phyloP scores from a whole-genome alignment of 2,113 vertebrate genomes.

The Corythoichthys intestinalis region DNA sequence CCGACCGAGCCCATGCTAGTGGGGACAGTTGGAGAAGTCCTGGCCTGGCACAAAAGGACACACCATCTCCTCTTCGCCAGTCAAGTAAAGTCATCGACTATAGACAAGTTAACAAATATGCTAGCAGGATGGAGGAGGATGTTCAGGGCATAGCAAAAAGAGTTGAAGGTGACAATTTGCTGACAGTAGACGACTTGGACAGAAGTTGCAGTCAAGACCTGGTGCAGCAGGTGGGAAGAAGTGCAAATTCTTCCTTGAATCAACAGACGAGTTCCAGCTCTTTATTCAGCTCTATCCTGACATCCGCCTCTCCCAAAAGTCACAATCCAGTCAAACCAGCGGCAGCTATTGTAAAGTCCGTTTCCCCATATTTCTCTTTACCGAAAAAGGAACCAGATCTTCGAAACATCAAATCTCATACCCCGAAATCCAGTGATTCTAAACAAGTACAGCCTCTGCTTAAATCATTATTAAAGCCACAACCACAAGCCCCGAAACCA shows the following conservation, averaged over 20 bases:
- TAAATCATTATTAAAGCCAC: neutral
- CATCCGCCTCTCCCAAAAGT: neutral
- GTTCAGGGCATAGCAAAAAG: conserved; percentile 23
- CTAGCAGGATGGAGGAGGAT: conserved; percentile 68
- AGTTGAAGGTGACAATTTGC: neutral
- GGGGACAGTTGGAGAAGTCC: conserved; percentile 6
- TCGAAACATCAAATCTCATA: conserved; percentile 22
- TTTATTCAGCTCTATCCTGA: conserved; percentile 11
- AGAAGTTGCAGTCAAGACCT: neutral
- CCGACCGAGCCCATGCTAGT: conserved; percentile 13
- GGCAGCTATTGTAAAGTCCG: neutral
- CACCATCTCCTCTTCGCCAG: conserved; percentile 49
- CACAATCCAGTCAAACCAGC: neutral
- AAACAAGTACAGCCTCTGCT: conserved; percentile 20
- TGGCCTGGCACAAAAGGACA: neutral
- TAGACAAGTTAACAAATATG: conserved; percentile 84
- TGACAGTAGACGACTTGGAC: neutral
- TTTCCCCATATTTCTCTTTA: conserved; percentile 7
- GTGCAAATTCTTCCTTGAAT: neutral
- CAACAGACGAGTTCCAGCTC: neutral
- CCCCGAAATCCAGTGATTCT: conserved; percentile 21
- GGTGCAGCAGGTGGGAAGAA: neutral
- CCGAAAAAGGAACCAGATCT: conserved; percentile 31
- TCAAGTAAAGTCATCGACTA: conserved; percentile 90
- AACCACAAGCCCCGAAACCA: neutral